phyloP scores from a whole-genome alignment of 2,797 vertebrate genomes.

The Meda fulgida region DNA sequence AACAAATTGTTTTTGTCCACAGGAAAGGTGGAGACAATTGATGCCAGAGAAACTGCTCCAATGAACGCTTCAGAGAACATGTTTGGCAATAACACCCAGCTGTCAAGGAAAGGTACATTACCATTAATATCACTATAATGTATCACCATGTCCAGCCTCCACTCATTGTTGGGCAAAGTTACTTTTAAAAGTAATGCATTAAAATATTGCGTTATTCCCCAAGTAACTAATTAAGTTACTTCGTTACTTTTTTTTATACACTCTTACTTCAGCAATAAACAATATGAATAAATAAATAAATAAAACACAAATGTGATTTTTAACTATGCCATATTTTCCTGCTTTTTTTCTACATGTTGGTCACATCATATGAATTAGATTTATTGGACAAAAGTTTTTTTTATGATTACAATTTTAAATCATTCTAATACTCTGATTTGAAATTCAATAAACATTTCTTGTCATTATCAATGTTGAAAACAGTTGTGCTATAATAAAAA shows the following conservation, averaged over 20 bases:
- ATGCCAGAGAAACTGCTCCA: constrained; percentile 92
- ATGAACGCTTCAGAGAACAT: constrained; percentile 77
- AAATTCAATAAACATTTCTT: no score
- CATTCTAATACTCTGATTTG: no score
- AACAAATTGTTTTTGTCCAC: constrained; percentile 54
- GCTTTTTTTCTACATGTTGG: no score
- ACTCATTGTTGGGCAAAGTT: not conserved
- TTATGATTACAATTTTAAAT: no score
- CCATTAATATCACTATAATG: not conserved
- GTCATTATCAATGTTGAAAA: not conserved
- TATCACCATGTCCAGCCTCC: not conserved
- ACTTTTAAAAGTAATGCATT: no score
- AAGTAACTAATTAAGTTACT: not conserved
- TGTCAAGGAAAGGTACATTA: constrained; percentile 81
- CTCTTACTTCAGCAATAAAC: no score
- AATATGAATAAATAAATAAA: no score
- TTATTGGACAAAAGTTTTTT: not conserved
- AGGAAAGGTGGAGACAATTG: constrained; percentile 90
- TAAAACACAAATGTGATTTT: no score
- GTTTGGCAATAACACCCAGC: constrained; percentile 86
- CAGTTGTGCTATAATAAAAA: not conserved
- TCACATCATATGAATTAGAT: not conserved
- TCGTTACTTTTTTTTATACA: no score
- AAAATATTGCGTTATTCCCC: no score
- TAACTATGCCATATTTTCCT: no score